These are phyloP conservation scores for Euplagia quadripunctaria DNA, from an alignment of 2,888 invertebrate genomes.

Conservation along the genomic window DNA sequence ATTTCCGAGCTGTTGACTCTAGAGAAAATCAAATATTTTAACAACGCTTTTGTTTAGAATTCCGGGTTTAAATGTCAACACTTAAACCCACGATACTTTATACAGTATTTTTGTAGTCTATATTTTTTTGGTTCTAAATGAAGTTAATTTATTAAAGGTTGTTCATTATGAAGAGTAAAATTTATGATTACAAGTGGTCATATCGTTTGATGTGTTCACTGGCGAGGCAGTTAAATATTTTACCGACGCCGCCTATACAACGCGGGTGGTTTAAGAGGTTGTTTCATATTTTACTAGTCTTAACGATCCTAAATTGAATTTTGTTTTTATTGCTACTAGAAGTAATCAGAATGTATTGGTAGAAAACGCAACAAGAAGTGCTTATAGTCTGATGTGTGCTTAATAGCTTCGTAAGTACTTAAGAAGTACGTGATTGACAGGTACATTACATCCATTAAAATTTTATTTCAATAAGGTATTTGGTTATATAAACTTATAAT, in stretches of 20 bases:
- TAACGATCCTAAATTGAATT: slow-evolving; percentile 30
- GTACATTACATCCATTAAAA: not conserved
- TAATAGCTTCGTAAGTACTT: not conserved
- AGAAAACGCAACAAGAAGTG: not conserved
- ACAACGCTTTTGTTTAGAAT: not conserved
- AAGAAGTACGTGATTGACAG: not conserved
- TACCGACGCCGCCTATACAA: slow-evolving; percentile 66
- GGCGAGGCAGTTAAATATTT: slow-evolving; percentile 71
- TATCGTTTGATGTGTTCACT: slow-evolving; percentile 67
- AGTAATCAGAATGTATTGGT: not conserved
- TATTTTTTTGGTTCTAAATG: not conserved
- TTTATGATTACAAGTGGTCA: slow-evolving; percentile 58
- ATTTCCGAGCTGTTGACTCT: slow-evolving; percentile 18
- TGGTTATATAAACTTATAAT: not conserved
- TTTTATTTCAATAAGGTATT: not conserved
- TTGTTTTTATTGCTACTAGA: slow-evolving; percentile 11
- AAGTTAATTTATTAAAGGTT: slow-evolving; percentile 26
- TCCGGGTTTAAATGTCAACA: not conserved
- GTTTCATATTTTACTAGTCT: slow-evolving; percentile 61
- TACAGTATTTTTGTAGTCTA: not conserved
- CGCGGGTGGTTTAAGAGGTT: slow-evolving; percentile 54
- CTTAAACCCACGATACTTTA: not conserved
- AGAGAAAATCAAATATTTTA: slow-evolving; percentile 10
- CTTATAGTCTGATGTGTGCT: not conserved
- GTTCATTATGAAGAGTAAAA: slow-evolving; percentile 53